Conservation (phyloP, 37 sponge, comb jelly and placozoan species). For the Hormiphora californensis region DNA sequence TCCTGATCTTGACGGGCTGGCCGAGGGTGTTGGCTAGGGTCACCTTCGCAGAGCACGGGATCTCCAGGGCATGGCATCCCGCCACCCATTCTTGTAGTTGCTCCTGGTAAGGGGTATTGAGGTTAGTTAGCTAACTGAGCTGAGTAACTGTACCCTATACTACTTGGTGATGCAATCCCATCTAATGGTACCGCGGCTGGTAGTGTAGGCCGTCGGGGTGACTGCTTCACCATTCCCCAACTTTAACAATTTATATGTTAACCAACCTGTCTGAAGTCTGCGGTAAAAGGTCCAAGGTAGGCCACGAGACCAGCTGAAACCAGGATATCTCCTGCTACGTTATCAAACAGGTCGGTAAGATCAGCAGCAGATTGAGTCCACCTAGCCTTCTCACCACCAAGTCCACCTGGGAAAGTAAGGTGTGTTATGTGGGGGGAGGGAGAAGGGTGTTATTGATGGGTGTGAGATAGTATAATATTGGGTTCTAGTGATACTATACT, state of each 20-base stretch:
- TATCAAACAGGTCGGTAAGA: slow-evolving; percentile 68
- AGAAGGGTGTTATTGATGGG: neutral
- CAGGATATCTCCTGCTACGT: slow-evolving; percentile 91
- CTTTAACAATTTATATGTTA: no score
- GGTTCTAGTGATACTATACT: neutral
- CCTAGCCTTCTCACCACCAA: slow-evolving; percentile 95
- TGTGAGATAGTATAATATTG: no score
- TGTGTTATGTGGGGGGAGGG: neutral
- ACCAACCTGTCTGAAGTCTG: slow-evolving; percentile 76
- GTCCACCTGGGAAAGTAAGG: slow-evolving; percentile 57
- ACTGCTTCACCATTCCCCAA: no score
- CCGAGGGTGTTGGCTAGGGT: slow-evolving; percentile 83
- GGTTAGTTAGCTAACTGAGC: neutral
- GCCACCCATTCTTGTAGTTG: slow-evolving; percentile 77
- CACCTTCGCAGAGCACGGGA: slow-evolving; percentile 72
- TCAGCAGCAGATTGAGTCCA: slow-evolving; percentile 87
- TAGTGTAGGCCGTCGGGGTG: no score
- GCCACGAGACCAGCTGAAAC: slow-evolving; percentile 93
- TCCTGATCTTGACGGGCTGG: slow-evolving; percentile 89
- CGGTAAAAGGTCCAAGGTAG: slow-evolving; percentile 97
- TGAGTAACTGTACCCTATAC: neutral
- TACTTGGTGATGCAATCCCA: neutral
- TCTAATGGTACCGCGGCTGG: neutral
- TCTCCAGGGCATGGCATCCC: slow-evolving; percentile 71
- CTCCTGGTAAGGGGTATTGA: slow-evolving; percentile 32